These are phyloP conservation scores for Ophion ventricosus DNA, from an alignment of 2,888 invertebrate genomes.

Conservation along the genomic window DNA sequence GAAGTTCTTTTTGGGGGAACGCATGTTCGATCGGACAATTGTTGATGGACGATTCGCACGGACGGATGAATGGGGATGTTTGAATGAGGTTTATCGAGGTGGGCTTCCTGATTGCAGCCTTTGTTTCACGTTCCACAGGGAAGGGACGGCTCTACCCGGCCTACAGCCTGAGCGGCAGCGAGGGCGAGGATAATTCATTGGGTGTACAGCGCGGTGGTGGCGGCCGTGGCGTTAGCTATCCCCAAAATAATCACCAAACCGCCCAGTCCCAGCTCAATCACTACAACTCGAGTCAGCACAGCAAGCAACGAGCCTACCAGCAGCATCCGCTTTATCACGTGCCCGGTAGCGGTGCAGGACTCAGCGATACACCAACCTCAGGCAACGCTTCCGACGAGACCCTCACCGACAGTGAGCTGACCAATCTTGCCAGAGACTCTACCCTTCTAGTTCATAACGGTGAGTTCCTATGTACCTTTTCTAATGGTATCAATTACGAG, in stretches of 20 bases:
- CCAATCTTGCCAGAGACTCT: slow-evolving; percentile 90
- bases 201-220: slow-evolving; percentile 75
- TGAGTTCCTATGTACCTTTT: slow-evolving; percentile 82
- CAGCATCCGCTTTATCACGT: slow-evolving; percentile 82
- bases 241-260: slow-evolving; percentile 78
- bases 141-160: slow-evolving; percentile 93
- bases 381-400: slow-evolving; percentile 90
- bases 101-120: slow-evolving; percentile 66
- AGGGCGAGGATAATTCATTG: slow-evolving; percentile 87
- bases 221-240: slow-evolving; percentile 85
- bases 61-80: neutral
- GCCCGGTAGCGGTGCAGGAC: slow-evolving; percentile 85
- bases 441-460: slow-evolving; percentile 94
- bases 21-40: slow-evolving; percentile 26
- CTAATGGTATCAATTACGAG: neutral
- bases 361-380: slow-evolving; percentile 92
- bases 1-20: neutral
- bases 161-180: slow-evolving; percentile 91
- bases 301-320: slow-evolving; percentile 85
- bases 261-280: slow-evolving; percentile 81
- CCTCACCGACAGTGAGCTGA: slow-evolving; percentile 92
- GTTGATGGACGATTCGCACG: slow-evolving; percentile 32
- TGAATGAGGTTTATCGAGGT: slow-evolving; percentile 67
- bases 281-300: slow-evolving; percentile 81
- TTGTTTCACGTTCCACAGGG: slow-evolving; percentile 82